Base-by-base conservation (phyloP, 2,113 vertebrate genomes). In the Saguinus imperator region DNA sequence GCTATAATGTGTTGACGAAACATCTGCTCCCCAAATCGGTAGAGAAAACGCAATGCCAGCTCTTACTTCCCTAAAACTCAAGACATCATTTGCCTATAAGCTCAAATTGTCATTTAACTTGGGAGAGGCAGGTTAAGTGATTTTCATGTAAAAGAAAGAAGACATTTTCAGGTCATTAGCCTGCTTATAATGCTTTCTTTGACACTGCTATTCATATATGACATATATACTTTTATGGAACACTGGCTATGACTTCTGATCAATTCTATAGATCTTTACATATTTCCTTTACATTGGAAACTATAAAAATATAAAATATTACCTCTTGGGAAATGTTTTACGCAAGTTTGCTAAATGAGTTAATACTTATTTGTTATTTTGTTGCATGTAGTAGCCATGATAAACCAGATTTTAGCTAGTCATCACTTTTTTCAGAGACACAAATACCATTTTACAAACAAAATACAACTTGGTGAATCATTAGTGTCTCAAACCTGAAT, bases 381-480 rank as follows among this genome's bases (percentile, higher is more conserved):
- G 1, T 79, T 91, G 13, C 61, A 18, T 75, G 35, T 10, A 32
- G 13, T 79, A 27, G 12, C 70, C 66, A 73, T 25, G 17, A 66
- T 85, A 55, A 80, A 68, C 70, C 81, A 90, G 61, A 92, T 79
- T 61, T 89, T 68, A 92, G 18, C 6, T 86, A 81, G 18, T 73
- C 11, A 29, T 32, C n/a, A 18, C n/a, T 82, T 1, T 0, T 94
- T 96, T 68, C 35, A 68, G 52, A 72, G 45, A 92, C 23, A 3
- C 70, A 91, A 90, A 88, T 57, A 10, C 14, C 14, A 85, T 93
- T 96, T 75, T 84, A 70, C 83, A 72, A 87, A 89, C 72, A 96
- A 97, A 97, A 91, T 82, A 20, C 29, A 89, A 70, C 76, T 93
- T 25, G 13, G 12, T 94, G 43, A 91, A 83, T 57, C 75, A 87